These are phyloP conservation scores for Laupala kohalensis DNA, from an alignment of 1,140 invertebrate species.

Conservation along the genomic window DNA sequence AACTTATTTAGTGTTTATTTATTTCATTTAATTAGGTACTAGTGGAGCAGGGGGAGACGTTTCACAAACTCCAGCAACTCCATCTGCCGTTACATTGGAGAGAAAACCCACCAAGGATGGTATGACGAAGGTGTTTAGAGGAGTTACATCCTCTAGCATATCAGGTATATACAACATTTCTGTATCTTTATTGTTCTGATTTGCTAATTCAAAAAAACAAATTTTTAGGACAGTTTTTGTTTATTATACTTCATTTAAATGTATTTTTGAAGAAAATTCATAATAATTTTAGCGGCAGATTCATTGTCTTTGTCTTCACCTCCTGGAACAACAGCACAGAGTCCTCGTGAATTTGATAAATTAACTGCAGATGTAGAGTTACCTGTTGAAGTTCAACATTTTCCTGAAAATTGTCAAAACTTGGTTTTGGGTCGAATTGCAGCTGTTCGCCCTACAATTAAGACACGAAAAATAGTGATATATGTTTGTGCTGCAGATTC, in stretches of 20 bases:
- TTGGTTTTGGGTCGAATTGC: conserved; percentile 40
- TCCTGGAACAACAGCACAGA: conserved; percentile 16
- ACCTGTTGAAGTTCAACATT: conserved; percentile 31
- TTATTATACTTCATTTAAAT: neutral
- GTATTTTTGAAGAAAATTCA: neutral
- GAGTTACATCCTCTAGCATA: conserved; percentile 38
- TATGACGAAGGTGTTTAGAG: conserved; percentile 28
- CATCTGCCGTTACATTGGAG: conserved; percentile 4
- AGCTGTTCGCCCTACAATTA: conserved; percentile 28
- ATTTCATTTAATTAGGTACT: no score
- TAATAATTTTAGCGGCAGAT: conserved; percentile 3
- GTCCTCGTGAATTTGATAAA: conserved; percentile 15
- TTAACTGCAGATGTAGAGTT: conserved; percentile 17
- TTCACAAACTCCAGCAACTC: neutral
- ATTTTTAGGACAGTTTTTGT: no score
- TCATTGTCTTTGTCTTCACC: conserved; percentile 19
- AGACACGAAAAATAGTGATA: conserved; percentile 46
- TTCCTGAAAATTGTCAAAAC: conserved; percentile 36
- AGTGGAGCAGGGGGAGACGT: neutral
- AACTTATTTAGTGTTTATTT: no score
- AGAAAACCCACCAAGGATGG: conserved; percentile 14
- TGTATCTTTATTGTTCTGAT: neutral
- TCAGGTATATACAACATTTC: conserved; percentile 28
- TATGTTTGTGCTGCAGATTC: conserved; percentile 54
- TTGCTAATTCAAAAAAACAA: no score